Conservation (phyloP, 1,140 invertebrate species). For the Venustaconcha ellipsiformis region DNA sequence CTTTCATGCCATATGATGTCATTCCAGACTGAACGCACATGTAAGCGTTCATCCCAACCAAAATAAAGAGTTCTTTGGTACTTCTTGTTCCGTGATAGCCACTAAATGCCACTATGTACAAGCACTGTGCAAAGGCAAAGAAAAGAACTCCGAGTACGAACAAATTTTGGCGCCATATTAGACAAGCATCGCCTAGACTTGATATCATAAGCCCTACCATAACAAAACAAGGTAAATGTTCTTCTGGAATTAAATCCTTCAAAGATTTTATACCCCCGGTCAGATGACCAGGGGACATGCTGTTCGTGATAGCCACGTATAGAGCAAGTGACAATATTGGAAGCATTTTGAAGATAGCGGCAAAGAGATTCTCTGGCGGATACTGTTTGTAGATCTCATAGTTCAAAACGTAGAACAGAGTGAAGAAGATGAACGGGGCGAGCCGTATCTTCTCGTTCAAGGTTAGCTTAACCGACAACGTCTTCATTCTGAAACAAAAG, state of each 20-base stretch:
- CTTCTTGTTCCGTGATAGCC: neutral
- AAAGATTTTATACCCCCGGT: neutral
- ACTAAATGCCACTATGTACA: conserved; percentile 33
- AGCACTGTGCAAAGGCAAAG: conserved; percentile 38
- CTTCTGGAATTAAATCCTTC: conserved; percentile 9
- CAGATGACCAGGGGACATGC: conserved; percentile 8
- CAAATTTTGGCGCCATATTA: conserved; percentile 35
- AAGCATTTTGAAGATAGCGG: conserved; percentile 32
- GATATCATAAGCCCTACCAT: conserved; percentile 33
- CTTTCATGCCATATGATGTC: conserved; percentile 23
- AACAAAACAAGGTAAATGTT: conserved; percentile 10
- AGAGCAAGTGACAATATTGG: conserved; percentile 28
- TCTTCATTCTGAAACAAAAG: too few relatives aligned
- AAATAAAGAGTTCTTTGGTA: conserved; percentile 25
- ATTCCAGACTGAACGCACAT: conserved; percentile 33
- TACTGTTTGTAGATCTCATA: neutral
- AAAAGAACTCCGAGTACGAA: conserved; percentile 40
- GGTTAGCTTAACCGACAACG: too few relatives aligned
- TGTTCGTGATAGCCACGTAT: conserved; percentile 19
- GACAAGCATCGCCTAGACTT: conserved; percentile 32
- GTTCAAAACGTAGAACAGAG: too few relatives aligned
- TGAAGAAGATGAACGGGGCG: too few relatives aligned
- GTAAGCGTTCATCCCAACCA: conserved; percentile 19
- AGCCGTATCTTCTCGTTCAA: too few relatives aligned
- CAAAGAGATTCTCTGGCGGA: conserved; percentile 27